phyloP scores from a whole-genome alignment of 2,113 vertebrate genomes.

The Steatornis caripensis region DNA sequence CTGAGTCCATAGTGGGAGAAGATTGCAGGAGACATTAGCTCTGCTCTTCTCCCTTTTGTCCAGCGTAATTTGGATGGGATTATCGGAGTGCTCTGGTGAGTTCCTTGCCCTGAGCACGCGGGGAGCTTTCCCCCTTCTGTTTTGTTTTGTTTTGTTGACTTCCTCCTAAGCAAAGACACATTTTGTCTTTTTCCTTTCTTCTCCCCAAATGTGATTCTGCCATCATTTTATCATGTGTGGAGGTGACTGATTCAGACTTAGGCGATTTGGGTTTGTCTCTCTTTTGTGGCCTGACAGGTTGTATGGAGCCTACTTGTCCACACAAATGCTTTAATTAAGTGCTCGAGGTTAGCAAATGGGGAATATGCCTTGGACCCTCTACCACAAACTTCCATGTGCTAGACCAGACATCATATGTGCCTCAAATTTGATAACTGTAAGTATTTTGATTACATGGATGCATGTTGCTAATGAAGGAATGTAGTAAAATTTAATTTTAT shows the following conservation, averaged over 20 bases:
- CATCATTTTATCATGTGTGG: background rate
- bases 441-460: background rate
- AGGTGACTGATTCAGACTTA: background rate
- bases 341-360: background rate
- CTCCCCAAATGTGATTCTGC: background rate
- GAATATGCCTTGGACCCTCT: background rate
- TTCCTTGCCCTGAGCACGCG: fast-evolving
- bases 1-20: background rate
- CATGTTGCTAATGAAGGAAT: background rate
- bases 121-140: background rate
- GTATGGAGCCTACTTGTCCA: background rate
- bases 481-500: background rate
- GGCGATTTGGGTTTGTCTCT: background rate
- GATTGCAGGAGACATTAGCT: background rate
- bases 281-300: background rate
- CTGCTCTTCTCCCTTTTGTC: background rate
- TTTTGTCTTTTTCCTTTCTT: background rate
- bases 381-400: background rate
- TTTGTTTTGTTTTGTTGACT: background rate
- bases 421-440: background rate
- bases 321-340: background rate
- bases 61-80: background rate
- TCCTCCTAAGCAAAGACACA: background rate
- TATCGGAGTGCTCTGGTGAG: fast-evolving
- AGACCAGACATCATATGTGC: background rate